Evolutionary conservation across 2,113 vertebrate species (phyloP), one percentile per base, ranked within the genome.

Genomic region (Elachura formosa): DNA sequence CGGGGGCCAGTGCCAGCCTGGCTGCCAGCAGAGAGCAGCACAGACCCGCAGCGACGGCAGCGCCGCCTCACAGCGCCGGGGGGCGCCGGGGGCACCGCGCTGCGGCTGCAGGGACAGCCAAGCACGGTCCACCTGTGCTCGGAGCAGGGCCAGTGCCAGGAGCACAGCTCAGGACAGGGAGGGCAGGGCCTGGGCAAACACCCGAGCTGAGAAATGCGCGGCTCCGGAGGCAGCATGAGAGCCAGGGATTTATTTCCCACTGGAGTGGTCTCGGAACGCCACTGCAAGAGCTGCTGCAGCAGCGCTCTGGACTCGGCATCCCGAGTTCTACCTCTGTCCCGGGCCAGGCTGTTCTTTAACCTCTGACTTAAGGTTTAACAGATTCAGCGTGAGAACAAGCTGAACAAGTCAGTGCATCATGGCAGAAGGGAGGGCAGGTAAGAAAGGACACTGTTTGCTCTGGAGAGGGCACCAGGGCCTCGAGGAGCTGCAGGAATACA

Each of bases 91-190:
- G 52, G 28, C 2, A 28, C 12, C 6, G 9, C 10, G 29, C 17
- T 10, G 74, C 54, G 40, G 62, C n/a, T 51, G 26, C 48, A 76
- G 82, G 28, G 46, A 3, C 5, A 28, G n/a, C n/a, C n/a, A n/a
- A n/a, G n/a, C n/a, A n/a, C n/a, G n/a, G n/a, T n/a, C n/a, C n/a
- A n/a, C n/a, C n/a, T n/a, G 38, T 38, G 7, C 7, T 14, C 74
- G 22, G 17, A n/a, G 3, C 16, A 8, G 23, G 71, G 68, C 17
- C 21, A 23, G 7, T 0, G 10, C 29, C 29, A 7, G 0, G 26
- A 49, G 41, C 16, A 55, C 29, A 78, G 5, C 67, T 49, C 54
- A 36, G 6, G 33, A 48, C 31, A 18, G 1, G 12, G 46, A 34
- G 25, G 0, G 29, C 43, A n/a, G 22, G 54, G 29, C 1, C 28